Conservation (phyloP, 1,140 invertebrate genomes). For the Brachionus rotundiformis region DNA sequence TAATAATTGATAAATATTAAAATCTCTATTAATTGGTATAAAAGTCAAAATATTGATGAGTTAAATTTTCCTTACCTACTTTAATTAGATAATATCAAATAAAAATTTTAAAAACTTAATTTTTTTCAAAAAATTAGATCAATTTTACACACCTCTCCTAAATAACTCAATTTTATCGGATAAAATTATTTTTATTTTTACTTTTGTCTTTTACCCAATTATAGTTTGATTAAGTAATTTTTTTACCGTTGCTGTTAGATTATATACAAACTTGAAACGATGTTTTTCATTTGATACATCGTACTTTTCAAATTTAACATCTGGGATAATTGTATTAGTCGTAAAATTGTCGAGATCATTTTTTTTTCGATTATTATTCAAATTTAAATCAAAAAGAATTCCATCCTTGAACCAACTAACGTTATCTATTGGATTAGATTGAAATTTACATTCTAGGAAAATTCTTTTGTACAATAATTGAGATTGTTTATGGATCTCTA, state of each 20-base stretch:
- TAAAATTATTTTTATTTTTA: too few relatives aligned
- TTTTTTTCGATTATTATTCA: not conserved
- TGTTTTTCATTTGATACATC: slow-evolving; percentile 7
- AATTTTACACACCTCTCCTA: too few relatives aligned
- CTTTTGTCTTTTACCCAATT: too few relatives aligned
- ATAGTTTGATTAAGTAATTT: not conserved
- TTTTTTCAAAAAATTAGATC: too few relatives aligned
- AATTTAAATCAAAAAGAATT: not conserved
- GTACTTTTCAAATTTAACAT: slow-evolving; percentile 29
- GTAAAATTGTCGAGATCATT: not conserved
- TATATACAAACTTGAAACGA: not conserved
- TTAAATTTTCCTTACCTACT: too few relatives aligned
- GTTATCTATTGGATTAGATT: slow-evolving; percentile 6
- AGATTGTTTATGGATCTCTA: not conserved
- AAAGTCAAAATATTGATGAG: too few relatives aligned
- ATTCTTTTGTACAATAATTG: not conserved
- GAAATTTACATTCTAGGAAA: slow-evolving; percentile 18
- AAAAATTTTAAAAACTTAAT: too few relatives aligned
- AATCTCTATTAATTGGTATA: too few relatives aligned
- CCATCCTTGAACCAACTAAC: slow-evolving; percentile 25
- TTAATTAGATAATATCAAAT: too few relatives aligned
- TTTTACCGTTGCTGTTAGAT: not conserved
- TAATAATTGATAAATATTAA: too few relatives aligned
- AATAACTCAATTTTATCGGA: too few relatives aligned
- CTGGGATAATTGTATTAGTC: not conserved